phyloP scores from a whole-genome alignment of 1,140 invertebrate genomes.

The Pinna nobilis region DNA sequence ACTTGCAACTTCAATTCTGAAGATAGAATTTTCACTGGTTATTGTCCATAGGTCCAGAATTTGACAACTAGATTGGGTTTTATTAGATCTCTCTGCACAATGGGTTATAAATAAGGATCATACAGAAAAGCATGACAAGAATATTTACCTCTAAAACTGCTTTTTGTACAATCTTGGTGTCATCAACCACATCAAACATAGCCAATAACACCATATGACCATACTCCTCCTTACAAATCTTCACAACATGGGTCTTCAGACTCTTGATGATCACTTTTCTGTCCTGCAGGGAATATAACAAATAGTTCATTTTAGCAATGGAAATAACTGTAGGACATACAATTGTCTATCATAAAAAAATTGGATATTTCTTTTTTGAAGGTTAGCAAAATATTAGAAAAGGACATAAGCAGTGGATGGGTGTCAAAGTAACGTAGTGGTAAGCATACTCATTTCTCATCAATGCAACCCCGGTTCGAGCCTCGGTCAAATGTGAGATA shows the following conservation, averaged over 20 bases:
- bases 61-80: background rate
- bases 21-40: background rate
- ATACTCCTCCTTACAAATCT: slow-evolving; percentile 89
- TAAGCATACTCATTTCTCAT: no score
- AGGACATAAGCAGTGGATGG: slow-evolving; percentile 90
- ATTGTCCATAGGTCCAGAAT: no score
- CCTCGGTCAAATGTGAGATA: no score
- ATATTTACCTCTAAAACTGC: slow-evolving; percentile 77
- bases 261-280: slow-evolving; percentile 83
- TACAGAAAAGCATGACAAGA: background rate
- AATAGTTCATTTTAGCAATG: background rate
- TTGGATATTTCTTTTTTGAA: no score
- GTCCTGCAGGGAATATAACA: slow-evolving; percentile 62
- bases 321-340: no score
- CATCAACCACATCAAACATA: slow-evolving; percentile 93
- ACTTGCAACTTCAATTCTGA: no score
- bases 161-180: slow-evolving; percentile 92
- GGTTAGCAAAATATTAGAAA: slow-evolving; percentile 88
- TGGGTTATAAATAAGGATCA: background rate
- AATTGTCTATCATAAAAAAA: no score
- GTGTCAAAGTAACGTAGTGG: no score
- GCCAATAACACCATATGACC: slow-evolving; percentile 89
- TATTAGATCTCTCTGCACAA: background rate
- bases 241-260: slow-evolving; percentile 88
- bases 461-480: no score